Evolutionary conservation across 2,888 invertebrate species (phyloP), one percentile per base, ranked within the genome.

Genomic region (Napeogenes sylphis): DNA sequence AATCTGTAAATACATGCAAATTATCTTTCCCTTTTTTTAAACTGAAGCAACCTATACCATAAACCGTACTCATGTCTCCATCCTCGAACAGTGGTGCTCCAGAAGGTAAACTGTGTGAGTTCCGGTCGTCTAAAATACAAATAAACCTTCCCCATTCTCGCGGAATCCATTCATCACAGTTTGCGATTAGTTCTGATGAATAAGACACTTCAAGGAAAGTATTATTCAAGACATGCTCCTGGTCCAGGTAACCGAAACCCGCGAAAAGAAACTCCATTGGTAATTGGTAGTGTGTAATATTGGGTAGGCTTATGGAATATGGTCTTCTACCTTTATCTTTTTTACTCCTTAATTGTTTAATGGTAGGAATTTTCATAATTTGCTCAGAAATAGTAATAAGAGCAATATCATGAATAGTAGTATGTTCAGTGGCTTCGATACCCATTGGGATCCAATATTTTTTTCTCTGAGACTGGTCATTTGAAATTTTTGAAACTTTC

Each of bases 161-260:
- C 1, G 69, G 71, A n/a, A 71, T 51, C 59, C 67, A 71, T 3
- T 71, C 63, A 12, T 64, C 66, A 46, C 71, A 71, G 42, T 67
- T 66, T 3, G 55, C 55, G 6, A 63, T 13, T 2, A 61, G 56
- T 13, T 58, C 56, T 10, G 64, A 59, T 4, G 53, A 35, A 42
- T 61, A 66, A 3, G 55, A 13, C 2, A 56, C 45, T 45, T 67
- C 65, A 8, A 70, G 59, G 14, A 64, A n/a, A 12, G 33, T 56
- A 53, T 55, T 65, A 10, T 68, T 56, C 8, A 38, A 32, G 0
- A 67, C 30, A 33, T 70, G 67, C n/a, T 61, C 33, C 3, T 55
- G 10, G 32, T 63, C 66, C 0, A 59, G 14, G 14, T 65, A 68
- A 42, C 68, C 68, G 45, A 70, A 68, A 4, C 62, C 70, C 2